Percentiles rank a stretch among this genome's conserved stretches.
phyloP scores from a whole-genome alignment of 1,140 invertebrate genomes.

The Paraescarpia echinospica region DNA sequence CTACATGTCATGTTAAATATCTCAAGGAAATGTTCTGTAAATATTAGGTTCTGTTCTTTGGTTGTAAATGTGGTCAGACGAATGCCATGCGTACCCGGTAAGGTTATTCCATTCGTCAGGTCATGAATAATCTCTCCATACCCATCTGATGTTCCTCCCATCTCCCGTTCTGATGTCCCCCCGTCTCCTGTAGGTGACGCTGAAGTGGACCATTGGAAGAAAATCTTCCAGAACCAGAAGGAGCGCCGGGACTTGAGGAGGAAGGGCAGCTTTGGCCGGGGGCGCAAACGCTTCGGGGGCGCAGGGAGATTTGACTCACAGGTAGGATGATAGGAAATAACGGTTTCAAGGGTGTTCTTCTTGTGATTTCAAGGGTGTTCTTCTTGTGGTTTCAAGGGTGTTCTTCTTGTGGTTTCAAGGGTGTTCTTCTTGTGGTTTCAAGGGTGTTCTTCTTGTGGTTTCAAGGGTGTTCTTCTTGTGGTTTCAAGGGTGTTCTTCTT shows the following conservation, averaged over 20 bases:
- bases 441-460: background rate
- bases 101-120: background rate
- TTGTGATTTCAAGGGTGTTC: background rate
- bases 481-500: background rate
- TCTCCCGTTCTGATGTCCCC: constrained; percentile 61
- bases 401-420: background rate
- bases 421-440: background rate
- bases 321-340: constrained; percentile 3
- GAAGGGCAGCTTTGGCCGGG: background rate
- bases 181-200: constrained; percentile 77
- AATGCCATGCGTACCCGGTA: too few species aligned
- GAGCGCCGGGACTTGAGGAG: background rate
- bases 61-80: too few species aligned
- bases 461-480: background rate
- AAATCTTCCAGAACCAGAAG: constrained; percentile 22
- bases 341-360: too few species aligned
- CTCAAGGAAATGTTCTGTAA: constrained; percentile 63
- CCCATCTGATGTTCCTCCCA: constrained; percentile 60
- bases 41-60: too few species aligned
- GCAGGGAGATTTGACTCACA: constrained; percentile 24
- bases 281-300: constrained; percentile 32
- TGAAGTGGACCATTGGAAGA: constrained; percentile 30
- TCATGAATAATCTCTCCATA: background rate
- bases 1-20: constrained; percentile 39
- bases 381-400: background rate